These are phyloP conservation scores for Trialeurodes vaporariorum DNA, from an alignment of 1,140 invertebrate species.

Conservation along the genomic window DNA sequence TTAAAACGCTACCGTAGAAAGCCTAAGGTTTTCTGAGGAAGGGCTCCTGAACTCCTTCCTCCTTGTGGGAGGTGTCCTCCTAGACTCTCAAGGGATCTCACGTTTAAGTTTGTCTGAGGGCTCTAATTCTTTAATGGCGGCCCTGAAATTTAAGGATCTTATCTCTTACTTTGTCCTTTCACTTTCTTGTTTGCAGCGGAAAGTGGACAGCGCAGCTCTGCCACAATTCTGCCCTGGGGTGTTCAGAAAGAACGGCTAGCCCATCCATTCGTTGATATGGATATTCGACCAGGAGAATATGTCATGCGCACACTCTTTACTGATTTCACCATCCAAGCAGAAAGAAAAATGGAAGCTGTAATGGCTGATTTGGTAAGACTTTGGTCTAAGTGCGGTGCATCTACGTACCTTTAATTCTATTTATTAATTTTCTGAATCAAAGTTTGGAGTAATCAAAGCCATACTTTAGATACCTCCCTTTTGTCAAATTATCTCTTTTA, in stretches of 20 bases:
- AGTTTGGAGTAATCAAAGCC: too few species aligned
- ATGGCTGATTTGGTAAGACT: conserved; percentile 69
- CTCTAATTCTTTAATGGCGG: neutral
- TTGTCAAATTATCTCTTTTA: too few species aligned
- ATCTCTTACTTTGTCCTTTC: neutral
- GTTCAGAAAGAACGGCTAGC: conserved; percentile 58
- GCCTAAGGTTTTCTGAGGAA: too few species aligned
- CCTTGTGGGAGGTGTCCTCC: too few species aligned
- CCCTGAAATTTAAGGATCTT: neutral
- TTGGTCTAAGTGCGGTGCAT: too few species aligned
- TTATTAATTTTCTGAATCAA: too few species aligned
- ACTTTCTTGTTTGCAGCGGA: conserved; percentile 17
- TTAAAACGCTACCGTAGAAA: too few species aligned
- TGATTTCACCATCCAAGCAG: conserved; percentile 84
- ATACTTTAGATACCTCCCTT: too few species aligned
- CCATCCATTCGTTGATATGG: conserved; percentile 45
- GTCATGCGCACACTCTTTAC: conserved; percentile 88
- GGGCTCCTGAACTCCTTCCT: neutral
- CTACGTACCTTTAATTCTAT: too few species aligned
- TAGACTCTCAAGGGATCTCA: neutral
- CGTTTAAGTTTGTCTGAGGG: neutral
- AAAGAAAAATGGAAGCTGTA: conserved; percentile 89
- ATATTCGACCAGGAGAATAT: conserved; percentile 78
- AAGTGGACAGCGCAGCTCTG: conserved; percentile 21
- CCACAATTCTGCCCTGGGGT: conserved; percentile 59